These are phyloP conservation scores for Pelodytes ibericus DNA, from an alignment of 2,797 vertebrate species.

Conservation along the genomic window DNA sequence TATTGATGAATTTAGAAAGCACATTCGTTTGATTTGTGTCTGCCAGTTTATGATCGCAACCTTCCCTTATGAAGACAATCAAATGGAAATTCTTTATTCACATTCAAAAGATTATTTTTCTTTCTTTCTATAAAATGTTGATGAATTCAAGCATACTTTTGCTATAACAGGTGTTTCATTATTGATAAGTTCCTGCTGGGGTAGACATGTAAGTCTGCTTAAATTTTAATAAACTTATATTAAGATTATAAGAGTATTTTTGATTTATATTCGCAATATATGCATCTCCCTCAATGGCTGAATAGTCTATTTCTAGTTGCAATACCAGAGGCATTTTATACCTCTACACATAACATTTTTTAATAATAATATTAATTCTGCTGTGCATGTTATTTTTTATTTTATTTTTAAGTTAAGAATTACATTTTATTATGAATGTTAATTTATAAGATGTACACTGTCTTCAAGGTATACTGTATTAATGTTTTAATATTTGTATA, in stretches of 20 bases:
- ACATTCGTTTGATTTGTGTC: conserved; percentile 31
- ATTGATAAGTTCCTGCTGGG: conserved; percentile 43
- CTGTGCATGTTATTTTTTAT: not conserved
- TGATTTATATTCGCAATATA: conserved; percentile 14
- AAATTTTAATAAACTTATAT: conserved; percentile 49
- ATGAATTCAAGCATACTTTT: conserved; percentile 48
- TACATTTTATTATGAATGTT: too few relatives aligned
- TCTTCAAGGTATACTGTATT: too few relatives aligned
- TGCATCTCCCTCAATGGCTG: not conserved
- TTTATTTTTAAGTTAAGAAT: too few relatives aligned
- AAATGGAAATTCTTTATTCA: conserved; percentile 44
- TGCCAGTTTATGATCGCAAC: conserved; percentile 21
- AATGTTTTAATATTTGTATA: too few relatives aligned
- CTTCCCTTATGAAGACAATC: conserved; percentile 39
- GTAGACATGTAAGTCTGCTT: conserved; percentile 24
- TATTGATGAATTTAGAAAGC: conserved; percentile 53
- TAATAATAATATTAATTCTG: not conserved
- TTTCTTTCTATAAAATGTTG: conserved; percentile 53
- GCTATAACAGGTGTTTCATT: conserved; percentile 47
- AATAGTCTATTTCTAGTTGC: not conserved
- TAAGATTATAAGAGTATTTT: conserved; percentile 36
- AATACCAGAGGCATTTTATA: not conserved
- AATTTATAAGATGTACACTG: too few relatives aligned
- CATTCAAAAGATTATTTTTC: conserved; percentile 45
- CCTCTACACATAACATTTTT: not conserved